phyloP scores from a whole-genome alignment of 2,888 invertebrate genomes.

The Pseudococcus jackbeardsleyi region DNA sequence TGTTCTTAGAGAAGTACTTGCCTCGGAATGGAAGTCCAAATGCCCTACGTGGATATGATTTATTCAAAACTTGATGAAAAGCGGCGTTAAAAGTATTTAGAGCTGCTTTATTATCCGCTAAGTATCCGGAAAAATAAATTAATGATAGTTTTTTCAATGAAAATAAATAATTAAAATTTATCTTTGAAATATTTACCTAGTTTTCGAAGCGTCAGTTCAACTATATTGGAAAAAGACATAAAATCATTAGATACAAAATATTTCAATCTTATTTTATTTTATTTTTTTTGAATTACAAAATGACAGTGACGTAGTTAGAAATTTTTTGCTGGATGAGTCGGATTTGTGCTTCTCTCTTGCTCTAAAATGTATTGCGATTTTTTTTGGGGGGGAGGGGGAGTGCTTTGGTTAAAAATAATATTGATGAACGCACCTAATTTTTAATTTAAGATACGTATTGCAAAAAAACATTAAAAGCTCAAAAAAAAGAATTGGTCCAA shows the following conservation, averaged over 20 bases:
- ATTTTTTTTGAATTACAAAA: background rate
- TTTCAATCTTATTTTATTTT: background rate
- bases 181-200: background rate
- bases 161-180: background rate
- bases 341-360: too few relatives aligned
- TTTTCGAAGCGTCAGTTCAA: background rate
- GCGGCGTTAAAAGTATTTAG: background rate
- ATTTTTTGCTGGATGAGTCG: too few relatives aligned
- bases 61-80: background rate
- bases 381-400: too few relatives aligned
- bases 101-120: background rate
- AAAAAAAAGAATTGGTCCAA: too few relatives aligned
- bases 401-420: too few relatives aligned
- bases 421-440: too few relatives aligned
- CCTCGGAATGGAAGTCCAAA: background rate
- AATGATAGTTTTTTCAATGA: background rate
- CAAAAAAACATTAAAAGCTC: too few relatives aligned
- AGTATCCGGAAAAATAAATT: background rate
- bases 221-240: background rate
- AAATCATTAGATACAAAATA: background rate
- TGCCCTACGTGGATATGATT: background rate
- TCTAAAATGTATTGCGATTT: too few relatives aligned
- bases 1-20: background rate
- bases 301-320: too few relatives aligned
- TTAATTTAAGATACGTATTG: too few relatives aligned